Base-by-base conservation (phyloP, 2,797 vertebrate genomes). In the Scomberomorus guttatus region DNA sequence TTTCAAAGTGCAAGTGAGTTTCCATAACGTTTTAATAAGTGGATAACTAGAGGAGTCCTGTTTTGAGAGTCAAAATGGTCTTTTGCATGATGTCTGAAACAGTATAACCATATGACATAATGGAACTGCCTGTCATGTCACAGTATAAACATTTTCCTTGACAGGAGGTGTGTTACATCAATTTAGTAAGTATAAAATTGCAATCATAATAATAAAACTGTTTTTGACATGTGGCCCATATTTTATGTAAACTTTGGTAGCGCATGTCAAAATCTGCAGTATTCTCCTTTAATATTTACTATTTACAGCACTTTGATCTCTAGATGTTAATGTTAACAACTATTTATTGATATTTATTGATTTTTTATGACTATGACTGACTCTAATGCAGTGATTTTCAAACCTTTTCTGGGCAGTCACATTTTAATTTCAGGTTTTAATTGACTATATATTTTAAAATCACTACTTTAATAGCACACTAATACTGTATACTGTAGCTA, bases 301-400 rank as follows among this genome's bases (percentile, higher is more conserved):
- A 80, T 69, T 70, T 56, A 60, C 34, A 58, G 79, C 82, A 86
- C 83, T 76, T 87, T 89, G 54, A 58, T 75, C 66, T 70, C 2
- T 80, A 71, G 46, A 74, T 75, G 46, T 79, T 54, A 29, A 46
- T 51, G n/a, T 58, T 20, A 24, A 37, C 32, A 65, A 58, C 6
- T 83, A 64, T 80, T 82, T 60, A 32, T 74, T 79, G 48, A 62
- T 84, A 69, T 75, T 56, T 68, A 59, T 70, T 59, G 6, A 27
- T 58, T 80, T 68, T 55, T 51, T 46, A 54, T 82, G 52, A 52
- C 6, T 39, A 60, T 68, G 34, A 77, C 17, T 75, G 57, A 58
- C 9, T 70, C 18, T 13, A 68, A 66, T 64, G 63, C 63, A 73
- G 55, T 87, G 64, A 84, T 80, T 78, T 88, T 84, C 66, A 88